Percentiles rank a stretch among this genome's conserved stretches.
Conservation (phyloP, 2,113 vertebrate genomes). For the Apeltes quadracus region DNA sequence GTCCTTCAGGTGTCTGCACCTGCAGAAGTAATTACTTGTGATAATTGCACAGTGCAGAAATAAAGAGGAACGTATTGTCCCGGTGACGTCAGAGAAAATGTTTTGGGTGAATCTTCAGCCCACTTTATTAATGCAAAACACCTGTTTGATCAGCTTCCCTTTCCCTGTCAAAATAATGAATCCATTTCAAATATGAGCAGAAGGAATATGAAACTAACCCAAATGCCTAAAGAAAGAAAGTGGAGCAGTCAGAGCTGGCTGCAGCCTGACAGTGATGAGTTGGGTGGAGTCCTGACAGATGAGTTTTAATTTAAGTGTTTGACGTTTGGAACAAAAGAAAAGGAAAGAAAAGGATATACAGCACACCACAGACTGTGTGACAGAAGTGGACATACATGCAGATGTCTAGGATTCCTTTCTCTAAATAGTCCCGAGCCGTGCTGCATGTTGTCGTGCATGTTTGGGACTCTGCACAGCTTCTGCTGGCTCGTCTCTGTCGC, state of each 20-base stretch:
- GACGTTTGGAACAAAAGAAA: background rate
- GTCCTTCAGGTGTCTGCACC: background rate
- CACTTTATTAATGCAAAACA: background rate
- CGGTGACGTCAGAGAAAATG: background rate
- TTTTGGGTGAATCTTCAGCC: background rate
- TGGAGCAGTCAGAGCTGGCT: no score
- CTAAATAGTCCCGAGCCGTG: no score
- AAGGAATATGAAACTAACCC: background rate
- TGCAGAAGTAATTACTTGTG: background rate
- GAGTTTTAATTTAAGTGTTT: background rate
- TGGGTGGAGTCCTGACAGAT: background rate
- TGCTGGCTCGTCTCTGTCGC: no score
- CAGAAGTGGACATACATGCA: no score
- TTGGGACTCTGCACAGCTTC: background rate
- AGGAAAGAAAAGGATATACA: background rate
- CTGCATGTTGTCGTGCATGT: background rate
- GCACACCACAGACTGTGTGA: background rate
- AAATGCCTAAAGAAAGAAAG: background rate
- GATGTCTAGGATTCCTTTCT: background rate
- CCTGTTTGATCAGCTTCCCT: background rate
- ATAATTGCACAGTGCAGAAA: background rate
- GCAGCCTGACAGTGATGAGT: background rate
- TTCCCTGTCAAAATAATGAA: background rate
- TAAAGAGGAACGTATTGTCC: no score
- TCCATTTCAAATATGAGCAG: background rate